Evolutionary conservation across 2,888 invertebrate genomes (phyloP).

Genomic region (Epirrhoe alternata): DNA sequence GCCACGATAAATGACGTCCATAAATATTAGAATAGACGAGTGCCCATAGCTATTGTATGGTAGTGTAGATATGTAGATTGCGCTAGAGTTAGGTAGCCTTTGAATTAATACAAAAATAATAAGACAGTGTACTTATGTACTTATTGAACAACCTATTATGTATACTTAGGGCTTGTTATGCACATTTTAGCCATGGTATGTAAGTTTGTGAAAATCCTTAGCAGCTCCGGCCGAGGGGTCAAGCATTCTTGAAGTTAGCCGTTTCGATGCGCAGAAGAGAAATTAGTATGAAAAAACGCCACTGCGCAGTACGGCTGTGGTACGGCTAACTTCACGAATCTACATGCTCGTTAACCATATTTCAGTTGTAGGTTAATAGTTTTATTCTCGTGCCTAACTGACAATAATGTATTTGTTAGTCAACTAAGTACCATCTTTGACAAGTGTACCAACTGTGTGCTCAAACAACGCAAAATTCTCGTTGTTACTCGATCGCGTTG

Average conservation of each 20-base stretch:
- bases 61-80: constrained; percentile 14
- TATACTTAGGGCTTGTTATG: neutral
- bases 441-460: neutral
- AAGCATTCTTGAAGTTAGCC: too few relatives aligned
- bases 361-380: constrained; percentile 1
- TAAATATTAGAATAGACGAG: constrained; percentile 1
- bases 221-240: neutral
- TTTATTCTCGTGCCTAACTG: constrained; percentile 16
- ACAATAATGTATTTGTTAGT: constrained; percentile 13
- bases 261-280: too few relatives aligned
- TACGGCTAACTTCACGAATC: neutral
- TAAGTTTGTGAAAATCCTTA: constrained; percentile 3
- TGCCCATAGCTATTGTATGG: neutral
- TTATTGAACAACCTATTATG: neutral
- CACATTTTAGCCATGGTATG: neutral
- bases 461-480: neutral
- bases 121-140: neutral
- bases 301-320: too few relatives aligned
- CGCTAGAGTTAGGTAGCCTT: constrained; percentile 20
- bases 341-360: neutral
- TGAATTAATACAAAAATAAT: constrained; percentile 1
- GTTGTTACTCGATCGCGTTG: too few relatives aligned
- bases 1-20: constrained; percentile 4
- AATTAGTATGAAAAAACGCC: too few relatives aligned
- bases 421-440: neutral